These are phyloP conservation scores for Pilophorus perplexus DNA, from an alignment of 2,888 invertebrate species.

Conservation along the genomic window DNA sequence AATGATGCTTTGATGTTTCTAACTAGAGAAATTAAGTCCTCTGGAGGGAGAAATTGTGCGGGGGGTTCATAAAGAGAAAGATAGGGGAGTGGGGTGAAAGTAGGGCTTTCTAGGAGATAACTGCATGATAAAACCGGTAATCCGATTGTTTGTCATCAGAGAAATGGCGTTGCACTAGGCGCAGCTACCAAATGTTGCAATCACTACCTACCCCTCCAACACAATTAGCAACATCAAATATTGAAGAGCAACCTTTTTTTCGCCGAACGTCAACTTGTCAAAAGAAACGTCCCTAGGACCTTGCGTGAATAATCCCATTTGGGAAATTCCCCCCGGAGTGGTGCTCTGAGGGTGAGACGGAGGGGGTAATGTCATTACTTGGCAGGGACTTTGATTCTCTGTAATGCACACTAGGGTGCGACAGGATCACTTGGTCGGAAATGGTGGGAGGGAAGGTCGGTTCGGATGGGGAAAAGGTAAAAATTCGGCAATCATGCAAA, in stretches of 20 bases:
- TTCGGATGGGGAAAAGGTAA: not conserved
- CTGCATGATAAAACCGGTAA: slow-evolving; percentile 32
- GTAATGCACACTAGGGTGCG: slow-evolving; percentile 11
- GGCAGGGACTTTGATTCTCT: slow-evolving; percentile 11
- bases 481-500: slow-evolving; percentile 11
- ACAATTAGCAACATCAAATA: slow-evolving; percentile 21
- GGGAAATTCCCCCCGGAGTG: not conserved
- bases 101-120: slow-evolving; percentile 12
- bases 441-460: no score
- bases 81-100: no score
- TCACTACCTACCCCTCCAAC: slow-evolving; percentile 11
- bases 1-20: slow-evolving; percentile 39
- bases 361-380: slow-evolving; percentile 1
- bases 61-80: slow-evolving; percentile 25
- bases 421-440: not conserved
- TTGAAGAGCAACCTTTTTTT: slow-evolving; percentile 1
- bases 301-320: slow-evolving; percentile 16
- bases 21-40: slow-evolving; percentile 36
- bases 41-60: no score
- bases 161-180: slow-evolving; percentile 6
- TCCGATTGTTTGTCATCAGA: slow-evolving; percentile 17
- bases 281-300: slow-evolving; percentile 3
- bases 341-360: not conserved
- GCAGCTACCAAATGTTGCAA: slow-evolving; percentile 18
- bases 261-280: not conserved